Evolutionary conservation across 2,888 invertebrate species (phyloP), one percentile per base, ranked within the genome.

Genomic region (Lycaena phlaeas): DNA sequence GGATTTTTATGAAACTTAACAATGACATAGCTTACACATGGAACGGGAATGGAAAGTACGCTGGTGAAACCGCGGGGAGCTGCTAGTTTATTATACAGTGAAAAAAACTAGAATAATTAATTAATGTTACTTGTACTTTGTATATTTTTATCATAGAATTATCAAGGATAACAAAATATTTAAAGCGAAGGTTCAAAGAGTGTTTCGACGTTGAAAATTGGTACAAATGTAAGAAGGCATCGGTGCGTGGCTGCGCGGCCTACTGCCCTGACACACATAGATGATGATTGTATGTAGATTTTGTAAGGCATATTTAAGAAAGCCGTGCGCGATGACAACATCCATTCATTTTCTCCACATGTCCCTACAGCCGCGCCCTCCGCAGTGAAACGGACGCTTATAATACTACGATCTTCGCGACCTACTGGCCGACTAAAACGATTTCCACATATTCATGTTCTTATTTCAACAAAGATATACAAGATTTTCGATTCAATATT

Each of bases 211-310:
- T 22, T 22, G 5, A 22, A 22, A 37, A 37, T 37, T 25, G 22
- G 26, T 25, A 37, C 26, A 14, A 27, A 37, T n/a, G 34, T 11
- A 38, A 17, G 26, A 30, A 27, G 38, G 38, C 44, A 46, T 22
- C 38, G 42, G 47, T 57, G 60, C 60, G 59, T 64, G 63, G 61
- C 63, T 54, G 58, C 54, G 56, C 66, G 58, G 64, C 78, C 79
- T 66, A 79, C 76, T 81, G 76, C 70, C 82, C 76, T 78, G 78
- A 68, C 78, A 76, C 61, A 81, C 77, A 68, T 76, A 46, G 54
- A 52, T 64, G 67, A 72, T 74, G 71, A 82, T 81, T 84, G 79
- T 82, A 81, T 81, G 81, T 77, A 79, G 79, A 82, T 82, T 79
- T 73, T 73, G 70, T 72, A 72, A 77, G 73, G 64, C 71, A 73